Percentiles rank a stretch among this genome's conserved stretches.
These are phyloP conservation scores for Micromussa lordhowensis DNA, from an alignment of 92 coral and sea anemone genomes.

Conservation along the genomic window DNA sequence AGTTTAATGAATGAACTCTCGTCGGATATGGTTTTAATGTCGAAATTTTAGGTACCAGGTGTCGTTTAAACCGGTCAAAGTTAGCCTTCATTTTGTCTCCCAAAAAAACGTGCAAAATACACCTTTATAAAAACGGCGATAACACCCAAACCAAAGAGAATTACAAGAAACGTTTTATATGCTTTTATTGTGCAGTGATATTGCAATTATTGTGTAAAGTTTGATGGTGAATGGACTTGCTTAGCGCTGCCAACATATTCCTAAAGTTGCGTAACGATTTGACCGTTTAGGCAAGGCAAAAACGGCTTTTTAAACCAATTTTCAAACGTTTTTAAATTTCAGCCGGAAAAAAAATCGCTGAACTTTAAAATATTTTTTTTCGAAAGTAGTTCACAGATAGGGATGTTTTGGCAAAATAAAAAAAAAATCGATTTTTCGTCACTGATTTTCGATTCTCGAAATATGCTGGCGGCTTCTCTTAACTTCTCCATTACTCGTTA, in stretches of 20 bases:
- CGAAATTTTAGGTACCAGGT: slow-evolving; percentile 9
- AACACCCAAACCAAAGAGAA: slow-evolving; percentile 14
- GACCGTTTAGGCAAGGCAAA: slow-evolving; percentile 6
- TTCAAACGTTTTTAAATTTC: too few species aligned
- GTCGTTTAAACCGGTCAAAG: slow-evolving; percentile 16
- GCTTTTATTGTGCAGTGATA: too few species aligned
- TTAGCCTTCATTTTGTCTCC: too few species aligned
- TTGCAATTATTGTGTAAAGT: too few species aligned
- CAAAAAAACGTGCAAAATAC: slow-evolving; percentile 3
- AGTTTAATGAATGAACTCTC: background rate
- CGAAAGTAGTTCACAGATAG: too few species aligned
- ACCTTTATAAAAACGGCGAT: slow-evolving; percentile 6
- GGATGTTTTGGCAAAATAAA: too few species aligned
- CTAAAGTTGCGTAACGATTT: background rate
- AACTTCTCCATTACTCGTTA: too few species aligned
- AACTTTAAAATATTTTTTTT: too few species aligned
- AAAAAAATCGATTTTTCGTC: slow-evolving; percentile 29
- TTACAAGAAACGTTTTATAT: background rate
- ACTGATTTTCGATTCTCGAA: slow-evolving; percentile 19
- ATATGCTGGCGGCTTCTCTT: too few species aligned
- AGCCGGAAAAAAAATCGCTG: too few species aligned
- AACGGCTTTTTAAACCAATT: slow-evolving; percentile 24
- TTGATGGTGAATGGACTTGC: too few species aligned
- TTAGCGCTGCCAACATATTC: too few species aligned
- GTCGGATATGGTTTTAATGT: slow-evolving; percentile 8